phyloP scores from a whole-genome alignment of 2,888 invertebrate genomes.

The Psylliodes chrysocephalus region DNA sequence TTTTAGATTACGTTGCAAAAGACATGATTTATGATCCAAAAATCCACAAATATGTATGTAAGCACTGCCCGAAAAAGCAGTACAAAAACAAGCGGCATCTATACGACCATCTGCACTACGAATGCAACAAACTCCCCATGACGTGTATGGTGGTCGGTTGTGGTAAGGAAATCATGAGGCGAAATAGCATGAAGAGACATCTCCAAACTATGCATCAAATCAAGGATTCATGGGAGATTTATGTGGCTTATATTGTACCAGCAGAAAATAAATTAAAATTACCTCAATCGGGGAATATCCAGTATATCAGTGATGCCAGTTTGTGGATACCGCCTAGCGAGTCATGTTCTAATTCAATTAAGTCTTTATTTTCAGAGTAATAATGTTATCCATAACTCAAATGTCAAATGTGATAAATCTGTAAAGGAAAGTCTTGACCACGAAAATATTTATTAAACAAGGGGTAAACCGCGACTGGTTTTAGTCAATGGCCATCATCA shows the following conservation, averaged over 20 bases:
- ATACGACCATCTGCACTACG: constrained; percentile 32
- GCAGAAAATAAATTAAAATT: not conserved
- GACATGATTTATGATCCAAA: constrained; percentile 10
- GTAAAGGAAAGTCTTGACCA: no score
- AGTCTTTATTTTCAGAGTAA: no score
- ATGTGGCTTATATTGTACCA: constrained; percentile 1
- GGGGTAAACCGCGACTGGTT: no score
- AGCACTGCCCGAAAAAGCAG: constrained; percentile 30
- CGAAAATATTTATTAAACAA: no score
- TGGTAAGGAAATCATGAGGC: constrained; percentile 39
- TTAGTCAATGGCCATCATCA: no score
- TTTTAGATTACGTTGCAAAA: not conserved
- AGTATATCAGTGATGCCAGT: not conserved
- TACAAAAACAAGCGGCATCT: constrained; percentile 16
- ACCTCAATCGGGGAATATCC: not conserved
- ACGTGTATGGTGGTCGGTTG: constrained; percentile 37
- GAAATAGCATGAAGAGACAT: constrained; percentile 47
- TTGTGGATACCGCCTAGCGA: not conserved
- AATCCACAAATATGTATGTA: constrained; percentile 35
- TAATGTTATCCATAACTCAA: no score
- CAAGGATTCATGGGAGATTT: constrained; percentile 12
- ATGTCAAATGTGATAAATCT: no score
- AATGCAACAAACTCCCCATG: constrained; percentile 37
- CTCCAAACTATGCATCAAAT: constrained; percentile 12
- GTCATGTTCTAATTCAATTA: no score